phyloP scores from a whole-genome alignment of 2,888 invertebrate species.

The Adelognathus sp. region DNA sequence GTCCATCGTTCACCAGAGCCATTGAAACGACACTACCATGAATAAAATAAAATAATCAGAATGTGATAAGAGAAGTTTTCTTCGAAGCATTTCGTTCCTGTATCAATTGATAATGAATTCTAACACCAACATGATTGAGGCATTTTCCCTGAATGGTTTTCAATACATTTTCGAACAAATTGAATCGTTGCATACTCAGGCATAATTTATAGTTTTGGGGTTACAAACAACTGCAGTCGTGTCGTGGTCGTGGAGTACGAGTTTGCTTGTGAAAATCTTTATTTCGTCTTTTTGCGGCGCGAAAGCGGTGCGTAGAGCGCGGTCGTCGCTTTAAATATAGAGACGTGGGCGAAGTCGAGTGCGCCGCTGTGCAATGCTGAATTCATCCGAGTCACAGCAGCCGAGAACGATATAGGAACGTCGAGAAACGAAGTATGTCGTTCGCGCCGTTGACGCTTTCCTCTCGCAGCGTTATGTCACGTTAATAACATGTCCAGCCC shows the following conservation, averaged over 20 bases:
- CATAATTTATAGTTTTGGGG: not conserved
- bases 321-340: constrained; percentile 64
- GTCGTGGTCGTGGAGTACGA: constrained; percentile 19
- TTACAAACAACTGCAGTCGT: constrained; percentile 15
- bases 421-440: constrained; percentile 44
- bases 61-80: too few species aligned
- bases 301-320: constrained; percentile 28
- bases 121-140: too few species aligned
- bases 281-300: constrained; percentile 31
- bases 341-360: constrained; percentile 20
- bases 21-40: too few species aligned
- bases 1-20: too few species aligned
- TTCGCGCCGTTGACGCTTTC: constrained; percentile 35
- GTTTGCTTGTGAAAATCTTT: constrained; percentile 25
- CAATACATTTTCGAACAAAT: not conserved
- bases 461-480: constrained; percentile 74
- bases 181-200: not conserved
- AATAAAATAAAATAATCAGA: too few species aligned
- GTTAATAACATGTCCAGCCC: constrained; percentile 72
- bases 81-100: too few species aligned
- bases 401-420: constrained; percentile 39
- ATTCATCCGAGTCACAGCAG: not conserved
- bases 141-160: too few species aligned
- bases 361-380: not conserved
- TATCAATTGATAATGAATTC: too few species aligned